Evolutionary conservation across 2,888 invertebrate species (phyloP).

Genomic region (Lithophane leautieri): DNA sequence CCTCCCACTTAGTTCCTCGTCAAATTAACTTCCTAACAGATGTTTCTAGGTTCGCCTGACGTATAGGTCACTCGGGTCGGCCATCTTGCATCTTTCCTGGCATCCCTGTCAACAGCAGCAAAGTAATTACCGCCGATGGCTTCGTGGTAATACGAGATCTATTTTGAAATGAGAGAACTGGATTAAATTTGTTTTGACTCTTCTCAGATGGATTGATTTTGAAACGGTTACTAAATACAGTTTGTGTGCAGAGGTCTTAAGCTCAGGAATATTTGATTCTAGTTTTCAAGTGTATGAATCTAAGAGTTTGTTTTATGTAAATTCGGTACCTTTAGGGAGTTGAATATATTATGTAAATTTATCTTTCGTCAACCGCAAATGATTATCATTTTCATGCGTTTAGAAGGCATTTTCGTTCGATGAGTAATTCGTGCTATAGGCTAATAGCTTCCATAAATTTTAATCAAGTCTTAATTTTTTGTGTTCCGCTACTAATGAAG

Average conservation of each 20-base stretch:
- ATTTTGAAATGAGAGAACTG: conserved; percentile 57
- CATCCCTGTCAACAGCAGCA: conserved; percentile 60
- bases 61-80: conserved; percentile 55
- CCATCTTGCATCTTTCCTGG: conserved; percentile 59
- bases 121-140: conserved; percentile 64
- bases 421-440: not conserved
- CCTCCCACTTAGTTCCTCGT: not conserved
- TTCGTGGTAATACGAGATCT: conserved; percentile 63
- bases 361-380: not conserved
- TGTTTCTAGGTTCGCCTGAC: conserved; percentile 43
- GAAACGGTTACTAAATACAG: conserved; percentile 24
- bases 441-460: conserved; percentile 23
- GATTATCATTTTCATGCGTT: not conserved
- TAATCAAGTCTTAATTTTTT: conserved; percentile 12
- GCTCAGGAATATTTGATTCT: not conserved
- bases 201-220: conserved; percentile 52
- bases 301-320: not conserved
- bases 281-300: not conserved
- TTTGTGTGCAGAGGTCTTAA: conserved; percentile 6
- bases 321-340: not conserved
- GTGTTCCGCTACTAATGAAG: conserved; percentile 32
- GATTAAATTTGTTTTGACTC: conserved; percentile 64
- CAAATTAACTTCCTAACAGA: conserved; percentile 53
- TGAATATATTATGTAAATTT: not conserved
- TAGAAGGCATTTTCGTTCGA: not conserved